phyloP scores from a whole-genome alignment of 2,797 vertebrate genomes.

The Scolopax bukidnonensis region DNA sequence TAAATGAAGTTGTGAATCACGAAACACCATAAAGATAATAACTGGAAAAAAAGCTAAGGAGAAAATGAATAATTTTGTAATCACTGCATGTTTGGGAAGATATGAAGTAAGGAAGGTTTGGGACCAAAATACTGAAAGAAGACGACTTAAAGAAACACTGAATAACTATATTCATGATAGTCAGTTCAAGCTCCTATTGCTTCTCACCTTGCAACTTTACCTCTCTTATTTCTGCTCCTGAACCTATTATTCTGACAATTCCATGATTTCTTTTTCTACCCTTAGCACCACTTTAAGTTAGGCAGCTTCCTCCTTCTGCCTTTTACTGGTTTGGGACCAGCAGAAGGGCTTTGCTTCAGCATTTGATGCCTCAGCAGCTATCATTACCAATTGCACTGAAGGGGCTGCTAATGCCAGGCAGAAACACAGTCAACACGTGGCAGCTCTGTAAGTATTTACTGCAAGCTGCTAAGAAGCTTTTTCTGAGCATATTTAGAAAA shows the following conservation, averaged over 20 bases:
- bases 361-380: background rate
- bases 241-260: background rate
- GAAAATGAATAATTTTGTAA: background rate
- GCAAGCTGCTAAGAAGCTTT: constrained; percentile 47
- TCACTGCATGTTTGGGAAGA: background rate
- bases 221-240: background rate
- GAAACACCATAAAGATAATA: background rate
- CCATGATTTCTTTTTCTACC: background rate
- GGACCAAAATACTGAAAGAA: background rate
- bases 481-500: constrained; percentile 44
- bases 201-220: background rate
- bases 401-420: background rate
- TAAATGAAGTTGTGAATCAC: background rate
- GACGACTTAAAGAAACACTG: background rate
- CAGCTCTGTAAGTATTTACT: constrained; percentile 44
- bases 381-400: background rate
- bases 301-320: background rate
- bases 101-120: background rate
- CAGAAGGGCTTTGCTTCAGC: background rate
- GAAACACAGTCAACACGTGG: background rate
- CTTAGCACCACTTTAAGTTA: background rate
- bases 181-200: background rate
- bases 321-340: background rate
- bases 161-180: background rate
- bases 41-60: background rate